Conservation (phyloP, 2,797 vertebrate genomes). For the Malacoctenus gilli region DNA sequence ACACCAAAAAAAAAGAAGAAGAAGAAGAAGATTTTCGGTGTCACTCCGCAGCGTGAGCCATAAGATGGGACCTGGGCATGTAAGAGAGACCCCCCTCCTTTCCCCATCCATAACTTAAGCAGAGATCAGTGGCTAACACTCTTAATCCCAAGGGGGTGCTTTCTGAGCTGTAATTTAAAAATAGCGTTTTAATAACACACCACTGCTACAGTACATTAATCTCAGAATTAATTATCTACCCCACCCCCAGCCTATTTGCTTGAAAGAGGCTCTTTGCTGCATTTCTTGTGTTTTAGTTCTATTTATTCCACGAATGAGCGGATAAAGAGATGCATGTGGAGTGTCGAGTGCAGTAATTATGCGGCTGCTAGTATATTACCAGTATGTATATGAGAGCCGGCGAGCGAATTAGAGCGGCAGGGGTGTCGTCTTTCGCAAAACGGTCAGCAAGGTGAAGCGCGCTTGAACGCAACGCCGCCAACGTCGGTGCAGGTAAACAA, state of each 20-base stretch:
- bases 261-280: constrained; percentile 79
- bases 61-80: constrained; percentile 73
- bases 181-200: constrained; percentile 87
- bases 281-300: constrained; percentile 80
- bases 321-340: constrained; percentile 77
- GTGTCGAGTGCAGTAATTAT: constrained; percentile 74
- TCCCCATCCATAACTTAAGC: constrained; percentile 80
- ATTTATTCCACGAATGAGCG: constrained; percentile 78
- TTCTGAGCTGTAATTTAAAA: constrained; percentile 87
- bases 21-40: constrained; percentile 65
- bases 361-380: constrained; percentile 68
- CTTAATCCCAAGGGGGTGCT: constrained; percentile 83
- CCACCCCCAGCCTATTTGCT: constrained; percentile 82
- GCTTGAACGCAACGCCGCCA: constrained; percentile 37
- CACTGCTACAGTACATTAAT: constrained; percentile 85
- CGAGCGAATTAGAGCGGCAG: constrained; percentile 56
- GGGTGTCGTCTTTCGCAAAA: constrained; percentile 51
- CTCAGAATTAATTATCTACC: constrained; percentile 85
- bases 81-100: constrained; percentile 68
- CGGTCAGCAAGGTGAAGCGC: constrained; percentile 68
- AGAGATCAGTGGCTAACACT: constrained; percentile 84
- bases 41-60: constrained; percentile 70
- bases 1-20: constrained; percentile 52
- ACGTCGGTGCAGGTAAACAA: constrained; percentile 19
- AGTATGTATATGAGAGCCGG: constrained; percentile 60